Conservation (phyloP, 2,797 vertebrate species). For the Malacoctenus gilli region DNA sequence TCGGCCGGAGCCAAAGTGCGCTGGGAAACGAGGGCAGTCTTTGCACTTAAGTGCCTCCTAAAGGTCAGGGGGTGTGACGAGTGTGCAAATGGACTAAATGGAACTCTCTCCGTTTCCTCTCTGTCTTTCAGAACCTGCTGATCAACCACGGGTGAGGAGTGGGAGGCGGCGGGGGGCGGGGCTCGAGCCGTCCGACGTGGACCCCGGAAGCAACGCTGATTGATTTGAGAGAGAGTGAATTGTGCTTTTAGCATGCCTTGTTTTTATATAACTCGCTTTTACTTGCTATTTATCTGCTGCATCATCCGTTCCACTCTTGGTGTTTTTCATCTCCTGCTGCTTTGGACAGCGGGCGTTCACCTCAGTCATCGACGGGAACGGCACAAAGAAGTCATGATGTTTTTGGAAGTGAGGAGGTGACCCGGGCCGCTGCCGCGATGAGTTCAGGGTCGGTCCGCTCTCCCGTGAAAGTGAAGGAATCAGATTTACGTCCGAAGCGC, state of each 20-base stretch:
- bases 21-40: not conserved
- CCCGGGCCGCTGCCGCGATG: slow-evolving; percentile 8
- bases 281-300: slow-evolving; percentile 41
- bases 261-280: slow-evolving; percentile 27
- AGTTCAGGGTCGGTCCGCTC: slow-evolving; percentile 35
- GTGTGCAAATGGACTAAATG: slow-evolving; percentile 29
- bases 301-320: slow-evolving; percentile 11
- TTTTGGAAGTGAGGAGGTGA: not conserved
- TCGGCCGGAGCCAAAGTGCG: slow-evolving; percentile 11
- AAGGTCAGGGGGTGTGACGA: slow-evolving; percentile 40
- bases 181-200: slow-evolving; percentile 14
- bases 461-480: slow-evolving; percentile 31
- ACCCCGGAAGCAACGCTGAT: slow-evolving; percentile 31
- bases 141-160: slow-evolving; percentile 74
- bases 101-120: slow-evolving; percentile 14
- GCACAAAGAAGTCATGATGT: not conserved
- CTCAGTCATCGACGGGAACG: slow-evolving; percentile 27
- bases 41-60: slow-evolving; percentile 38
- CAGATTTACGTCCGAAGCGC: slow-evolving; percentile 28
- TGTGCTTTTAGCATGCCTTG: slow-evolving; percentile 62
- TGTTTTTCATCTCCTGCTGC: slow-evolving; percentile 45
- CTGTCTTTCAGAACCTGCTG: slow-evolving; percentile 64
- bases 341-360: slow-evolving; percentile 15
- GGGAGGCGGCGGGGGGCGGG: slow-evolving; percentile 25
- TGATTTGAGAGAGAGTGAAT: slow-evolving; percentile 39